Base-by-base conservation (phyloP, 1,140 invertebrate species). In the Macrosteles quadrilineatus region DNA sequence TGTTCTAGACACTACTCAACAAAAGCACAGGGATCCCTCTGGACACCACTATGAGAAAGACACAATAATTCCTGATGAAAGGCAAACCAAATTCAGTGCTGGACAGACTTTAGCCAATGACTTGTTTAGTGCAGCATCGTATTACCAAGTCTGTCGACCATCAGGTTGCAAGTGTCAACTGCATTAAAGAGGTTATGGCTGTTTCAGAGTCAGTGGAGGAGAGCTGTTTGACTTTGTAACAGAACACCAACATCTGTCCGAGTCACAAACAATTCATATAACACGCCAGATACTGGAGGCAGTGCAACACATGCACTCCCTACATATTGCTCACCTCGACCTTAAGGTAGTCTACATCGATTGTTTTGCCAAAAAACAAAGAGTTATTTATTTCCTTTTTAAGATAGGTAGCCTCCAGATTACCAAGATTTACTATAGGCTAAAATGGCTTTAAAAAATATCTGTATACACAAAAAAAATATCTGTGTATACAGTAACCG, bases 201-300 rank as follows among this genome's bases (percentile, higher is more conserved):
- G 21, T 74, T 81, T 64, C 76, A 93, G 92, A 75, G 92, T 91
- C 71, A 88, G 89, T 53, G 94, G 95, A 71, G 96, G 96, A 32
- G 96, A 98, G 82, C 82, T 98, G 50, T 95, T 97, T 82, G 88
- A 91, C 76, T 87, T 97, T 66, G 84, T 97, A 69, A 94, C 96
- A 76, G 88, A 90, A 72, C 93, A 96, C 75, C 94, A 96, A 76
- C 88, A 89, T n/a, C 86, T 95, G 14, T 85, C 88, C 53, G 95
- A 97, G 80, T 80, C 83, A 32, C 88, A 94, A 69, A 91, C 91
- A 1, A 85, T 90, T 32, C 86, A 90, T 69, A 86, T 95, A 21
- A 87, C 97, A 78, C 85, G 87, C 74, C 94, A 97, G 83, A 95
- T 95, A 72, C 83, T 97, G 17, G 91, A 95, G 76, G 95, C 93